Evolutionary conservation across 1,140 invertebrate genomes (phyloP).

Genomic region (Ganaspis sp.): DNA sequence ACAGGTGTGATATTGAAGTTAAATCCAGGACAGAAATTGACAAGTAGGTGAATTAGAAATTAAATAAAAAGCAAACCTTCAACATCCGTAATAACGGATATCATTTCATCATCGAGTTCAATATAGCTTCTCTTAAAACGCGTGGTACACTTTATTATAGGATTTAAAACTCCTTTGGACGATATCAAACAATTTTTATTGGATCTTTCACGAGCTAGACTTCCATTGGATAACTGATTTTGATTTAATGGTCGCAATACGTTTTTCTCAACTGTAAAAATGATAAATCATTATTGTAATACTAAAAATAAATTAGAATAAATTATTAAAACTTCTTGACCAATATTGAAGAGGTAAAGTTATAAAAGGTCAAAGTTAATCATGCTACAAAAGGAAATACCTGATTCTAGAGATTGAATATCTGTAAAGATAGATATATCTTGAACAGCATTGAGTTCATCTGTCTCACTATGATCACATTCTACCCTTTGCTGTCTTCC

Average conservation of each 20-base stretch:
- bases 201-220: conserved; percentile 64
- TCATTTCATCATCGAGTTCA: conserved; percentile 80
- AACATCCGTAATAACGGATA: conserved; percentile 80
- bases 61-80: conserved; percentile 73
- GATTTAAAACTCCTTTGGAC: conserved; percentile 70
- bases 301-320: too few species aligned
- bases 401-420: conserved; percentile 56
- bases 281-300: too few species aligned
- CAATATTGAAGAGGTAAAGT: background rate
- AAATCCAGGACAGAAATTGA: too few species aligned
- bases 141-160: conserved; percentile 76
- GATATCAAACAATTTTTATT: conserved; percentile 62
- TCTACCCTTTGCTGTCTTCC: conserved; percentile 64
- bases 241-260: conserved; percentile 72
- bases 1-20: too few species aligned
- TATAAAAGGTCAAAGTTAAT: background rate
- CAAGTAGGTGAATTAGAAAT: too few species aligned
- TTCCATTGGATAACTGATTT: conserved; percentile 70
- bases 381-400: conserved; percentile 48
- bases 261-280: conserved; percentile 67
- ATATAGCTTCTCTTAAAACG: conserved; percentile 78
- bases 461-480: conserved; percentile 73
- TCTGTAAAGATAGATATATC: conserved; percentile 58
- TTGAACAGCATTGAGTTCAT: conserved; percentile 62
- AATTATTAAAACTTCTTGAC: too few species aligned